A percentile compares a stretch with the other conserved stretches of the same genome.
Evolutionary conservation across 2,113 vertebrate species (phyloP).

Genomic region (Panurus biarmicus): DNA sequence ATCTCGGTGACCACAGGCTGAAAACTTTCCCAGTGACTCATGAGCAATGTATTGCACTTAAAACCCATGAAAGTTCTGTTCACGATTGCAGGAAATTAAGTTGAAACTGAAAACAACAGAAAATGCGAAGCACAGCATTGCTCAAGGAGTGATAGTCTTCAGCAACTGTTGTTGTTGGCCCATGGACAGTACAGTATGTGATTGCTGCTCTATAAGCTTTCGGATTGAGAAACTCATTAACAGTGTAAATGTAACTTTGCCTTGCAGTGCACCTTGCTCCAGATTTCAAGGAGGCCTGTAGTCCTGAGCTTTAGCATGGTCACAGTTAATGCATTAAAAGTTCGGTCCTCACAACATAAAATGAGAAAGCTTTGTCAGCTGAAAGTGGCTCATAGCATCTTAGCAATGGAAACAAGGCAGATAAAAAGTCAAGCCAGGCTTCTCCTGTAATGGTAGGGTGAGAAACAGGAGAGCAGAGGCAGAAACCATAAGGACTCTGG

Average conservation of each 20-base stretch:
- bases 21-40: neutral
- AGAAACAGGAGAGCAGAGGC: neutral
- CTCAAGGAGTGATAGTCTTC: neutral
- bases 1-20: neutral
- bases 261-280: neutral
- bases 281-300: neutral
- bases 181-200: neutral
- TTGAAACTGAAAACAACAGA: neutral
- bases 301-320: neutral
- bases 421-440: neutral
- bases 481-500: neutral
- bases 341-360: neutral
- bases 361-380: neutral
- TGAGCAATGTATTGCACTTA: neutral
- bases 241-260: neutral
- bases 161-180: neutral
- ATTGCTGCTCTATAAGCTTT: neutral
- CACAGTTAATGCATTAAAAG: neutral
- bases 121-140: neutral
- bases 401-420: neutral
- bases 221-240: neutral
- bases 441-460: neutral
- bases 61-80: neutral
- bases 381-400: neutral
- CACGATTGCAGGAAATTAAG: neutral